Evolutionary conservation across 2,888 invertebrate species (phyloP), one percentile per base, ranked within the genome.

Genomic region (Tortrix viridana): DNA sequence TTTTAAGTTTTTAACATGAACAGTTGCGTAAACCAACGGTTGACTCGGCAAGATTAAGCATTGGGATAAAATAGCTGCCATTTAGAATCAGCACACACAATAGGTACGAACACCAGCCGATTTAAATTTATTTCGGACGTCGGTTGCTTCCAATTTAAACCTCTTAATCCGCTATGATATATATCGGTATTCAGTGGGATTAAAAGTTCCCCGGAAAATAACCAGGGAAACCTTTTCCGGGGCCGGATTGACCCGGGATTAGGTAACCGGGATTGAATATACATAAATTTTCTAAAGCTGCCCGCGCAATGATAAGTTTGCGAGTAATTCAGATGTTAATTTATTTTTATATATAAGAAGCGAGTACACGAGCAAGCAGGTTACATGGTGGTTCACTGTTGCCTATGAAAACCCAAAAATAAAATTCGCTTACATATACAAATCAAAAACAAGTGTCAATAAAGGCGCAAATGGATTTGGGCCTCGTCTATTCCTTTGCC

Each of bases 101-200:
- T 91, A 63, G 63, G 58, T 63, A 90, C 89, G 85, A 82, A 82
- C 89, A 89, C 90, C 89, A 85, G 82, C 86, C 92, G 92, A 91
- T 92, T 90, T 89, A 90, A 92, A 92, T 92, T 92, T 92, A 92
- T 92, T 90, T 90, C 89, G 89, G 88, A 88, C 92, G 92, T 90
- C 90, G 92, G 92, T 92, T 91, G 92, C 92, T 92, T 92, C 92
- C 92, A 92, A 92, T 92, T 92, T 92, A 92, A 92, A 91, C 92
- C 92, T 91, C 91, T 92, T 92, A 92, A 92, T 92, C 92, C 92
- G 85, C 88, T 90, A 92, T 92, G 92, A 92, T 92, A 90, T 90
- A 92, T 92, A 89, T 89, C 87, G 92, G 92, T 91, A 92, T 92
- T 92, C 90, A 86, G 87, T 84, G 74, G 92, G 92, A 92, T 92